Evolutionary conservation across 2,113 vertebrate species (phyloP), one percentile per base, ranked within the genome.

Genomic region (Corythaeola cristata): DNA sequence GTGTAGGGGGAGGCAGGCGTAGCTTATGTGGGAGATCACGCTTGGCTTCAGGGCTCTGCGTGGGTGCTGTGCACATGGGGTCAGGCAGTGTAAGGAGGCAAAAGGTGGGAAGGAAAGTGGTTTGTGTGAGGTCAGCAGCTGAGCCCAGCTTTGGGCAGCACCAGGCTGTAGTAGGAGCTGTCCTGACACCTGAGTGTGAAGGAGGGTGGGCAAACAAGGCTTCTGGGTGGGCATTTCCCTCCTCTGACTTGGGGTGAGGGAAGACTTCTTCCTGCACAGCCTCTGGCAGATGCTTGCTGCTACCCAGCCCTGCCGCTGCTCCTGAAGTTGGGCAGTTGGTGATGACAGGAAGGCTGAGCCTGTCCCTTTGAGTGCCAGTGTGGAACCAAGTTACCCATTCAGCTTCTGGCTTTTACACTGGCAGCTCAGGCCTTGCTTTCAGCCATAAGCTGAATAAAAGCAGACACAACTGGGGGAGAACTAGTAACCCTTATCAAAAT

Each of bases 1-100:
- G 5, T 55, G 58, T 3, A 55, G 62, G 21, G 32, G 17, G 2
- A 41, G 20, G 11, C 27, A 67, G 87, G n/a, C 26, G 81, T 17
- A 41, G 47, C 28, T 39, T 15, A 0, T 1, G 1, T 35, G 27
- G 47, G n/a, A 49, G 53, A 22, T 30, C 4, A 9, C 15, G 6
- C 23, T 33, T 12, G 7, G 30, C 50, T 32, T 35, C 24, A 8
- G 80, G 72, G 73, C 50, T 32, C 55, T 8, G 23, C 5, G 8
- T 11, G 41, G 44, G 13, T 56, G 79, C 83, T 30, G 55, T 49
- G 33, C 58, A 23, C 5, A 3, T 16, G 2, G 23, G 5, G 23
- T 19, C 33, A 15, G 47, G 56, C 47, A 64, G 0, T 1, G 11
- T 22, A 60, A 47, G 53, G 0, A 14, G 30, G 35, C 12, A 32